Percentiles rank a stretch among this genome's conserved stretches.
These are phyloP conservation scores for Cyclina sinensis DNA, from an alignment of 1,140 invertebrate genomes.

Conservation along the genomic window DNA sequence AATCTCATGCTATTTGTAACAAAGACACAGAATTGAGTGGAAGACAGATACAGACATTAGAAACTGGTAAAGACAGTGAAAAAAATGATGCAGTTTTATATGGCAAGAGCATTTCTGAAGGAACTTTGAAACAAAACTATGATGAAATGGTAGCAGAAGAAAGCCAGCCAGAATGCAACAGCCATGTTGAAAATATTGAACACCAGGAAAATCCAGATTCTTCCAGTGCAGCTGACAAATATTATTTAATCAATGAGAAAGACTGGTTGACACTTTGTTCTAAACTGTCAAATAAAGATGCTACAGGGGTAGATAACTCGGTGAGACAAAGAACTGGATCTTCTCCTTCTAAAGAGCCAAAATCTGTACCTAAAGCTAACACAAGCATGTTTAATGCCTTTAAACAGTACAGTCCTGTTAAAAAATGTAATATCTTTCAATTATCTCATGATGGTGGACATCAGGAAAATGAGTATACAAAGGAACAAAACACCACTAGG, in stretches of 20 bases:
- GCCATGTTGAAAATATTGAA: not conserved
- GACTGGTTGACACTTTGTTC: conserved; percentile 27
- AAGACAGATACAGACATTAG: not conserved
- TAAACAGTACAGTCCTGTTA: not conserved
- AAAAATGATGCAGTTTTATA: not conserved
- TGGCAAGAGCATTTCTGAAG: too few species aligned
- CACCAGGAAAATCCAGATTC: not conserved
- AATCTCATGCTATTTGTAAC: not conserved
- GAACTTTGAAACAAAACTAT: not conserved
- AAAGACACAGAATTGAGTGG: not conserved
- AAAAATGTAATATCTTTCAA: not conserved
- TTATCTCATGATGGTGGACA: not conserved
- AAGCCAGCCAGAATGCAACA: not conserved
- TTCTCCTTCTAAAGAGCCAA: not conserved
- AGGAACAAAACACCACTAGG: not conserved
- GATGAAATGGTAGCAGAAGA: not conserved
- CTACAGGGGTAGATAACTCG: not conserved
- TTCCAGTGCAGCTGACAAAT: not conserved
- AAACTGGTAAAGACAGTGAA: not conserved
- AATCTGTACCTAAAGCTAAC: not conserved
- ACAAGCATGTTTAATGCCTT: not conserved
- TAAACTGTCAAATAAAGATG: not conserved
- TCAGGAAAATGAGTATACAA: not conserved
- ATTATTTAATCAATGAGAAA: conserved; percentile 46
- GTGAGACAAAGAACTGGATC: not conserved